Evolutionary conservation across 2,113 vertebrate species (phyloP), one percentile per base, ranked within the genome.

Genomic region (Acrocephalus arundinaceus): DNA sequence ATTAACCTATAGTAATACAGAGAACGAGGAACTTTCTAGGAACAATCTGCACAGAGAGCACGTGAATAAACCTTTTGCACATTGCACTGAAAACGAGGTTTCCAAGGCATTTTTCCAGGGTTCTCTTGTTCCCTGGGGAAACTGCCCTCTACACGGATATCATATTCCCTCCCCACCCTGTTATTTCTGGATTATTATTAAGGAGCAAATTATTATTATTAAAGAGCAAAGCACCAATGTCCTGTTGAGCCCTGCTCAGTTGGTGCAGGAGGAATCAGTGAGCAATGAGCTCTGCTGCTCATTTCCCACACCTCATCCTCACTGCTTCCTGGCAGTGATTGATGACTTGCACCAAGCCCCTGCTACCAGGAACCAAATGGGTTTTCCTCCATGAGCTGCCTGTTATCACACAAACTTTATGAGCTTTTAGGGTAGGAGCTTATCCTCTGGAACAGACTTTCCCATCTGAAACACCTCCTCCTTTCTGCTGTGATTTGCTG

Each of bases 401-500:
- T 11, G 5, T 90, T 94, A 88, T 55, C 93, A 90, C 3, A 0
- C 73, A 68, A 93, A 90, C 63, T 81, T 66, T 51, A 23, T 28
- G 67, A 93, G 88, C 39, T 96, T 85, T 66, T 65, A 78, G 85
- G 49, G 58, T 20, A 79, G 86, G 75, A 52, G 41, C 45, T 91
- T 52, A 92, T 95, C 87, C 94, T 73, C 83, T 48, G 76, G 80
- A 92, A 79, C 92, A 87, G 82, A 23, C 48, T 72, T 89, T 84
- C 35, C 30, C 7, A 11, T 61, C 61, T 46, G 25, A 80, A 84
- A 65, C 75, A 92, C 70, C 76, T 73, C 74, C 49, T 74, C 55
- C 51, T 87, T 95, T 78, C 93, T 87, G 73, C 73, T 84, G 61
- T 57, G 83, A 92, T 85, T 92, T 78, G 51, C 80, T 45, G 39